Conservation (phyloP, 2,797 vertebrate species). For the Oryzias dopingdopingensis region DNA sequence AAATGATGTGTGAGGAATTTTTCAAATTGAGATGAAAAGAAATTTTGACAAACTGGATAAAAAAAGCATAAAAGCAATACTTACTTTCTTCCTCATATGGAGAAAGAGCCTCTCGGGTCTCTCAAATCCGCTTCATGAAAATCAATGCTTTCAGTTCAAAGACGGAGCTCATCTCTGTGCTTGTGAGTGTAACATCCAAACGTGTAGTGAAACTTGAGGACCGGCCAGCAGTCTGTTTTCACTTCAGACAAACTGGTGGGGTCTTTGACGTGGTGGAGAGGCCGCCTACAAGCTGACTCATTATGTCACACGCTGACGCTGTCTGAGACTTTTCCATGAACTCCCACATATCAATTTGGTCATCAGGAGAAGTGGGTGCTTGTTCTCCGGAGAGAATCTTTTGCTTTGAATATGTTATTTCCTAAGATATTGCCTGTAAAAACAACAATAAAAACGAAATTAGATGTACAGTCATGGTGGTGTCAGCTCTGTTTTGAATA, state of each 20-base stretch:
- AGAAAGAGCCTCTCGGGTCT: slow-evolving; percentile 57
- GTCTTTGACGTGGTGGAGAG: slow-evolving; percentile 65
- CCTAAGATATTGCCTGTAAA: slow-evolving; percentile 38
- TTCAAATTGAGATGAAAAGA: background rate
- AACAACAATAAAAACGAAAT: slow-evolving; percentile 14
- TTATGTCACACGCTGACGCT: slow-evolving; percentile 68
- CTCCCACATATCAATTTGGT: slow-evolving; percentile 64
- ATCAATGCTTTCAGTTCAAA: slow-evolving; percentile 34
- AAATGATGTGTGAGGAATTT: background rate
- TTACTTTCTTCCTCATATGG: slow-evolving; percentile 79
- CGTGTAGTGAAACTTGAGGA: slow-evolving; percentile 64
- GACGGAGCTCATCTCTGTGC: slow-evolving; percentile 46
- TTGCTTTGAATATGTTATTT: slow-evolving; percentile 48
- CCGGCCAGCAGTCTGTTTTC: slow-evolving; percentile 63
- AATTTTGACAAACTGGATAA: background rate
- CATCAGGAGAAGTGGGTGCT: slow-evolving; percentile 59
- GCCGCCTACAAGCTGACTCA: slow-evolving; percentile 78
- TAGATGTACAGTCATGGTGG: background rate
- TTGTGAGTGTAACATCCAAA: slow-evolving; percentile 42
- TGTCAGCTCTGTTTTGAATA: background rate
- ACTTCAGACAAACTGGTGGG: slow-evolving; percentile 64
- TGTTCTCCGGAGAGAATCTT: slow-evolving; percentile 51
- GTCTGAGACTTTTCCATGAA: slow-evolving; percentile 70
- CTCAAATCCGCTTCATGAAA: slow-evolving; percentile 63
- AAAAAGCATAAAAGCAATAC: slow-evolving; percentile 21